phyloP scores from a whole-genome alignment of 2,797 vertebrate species.

The Tapera naevia region DNA sequence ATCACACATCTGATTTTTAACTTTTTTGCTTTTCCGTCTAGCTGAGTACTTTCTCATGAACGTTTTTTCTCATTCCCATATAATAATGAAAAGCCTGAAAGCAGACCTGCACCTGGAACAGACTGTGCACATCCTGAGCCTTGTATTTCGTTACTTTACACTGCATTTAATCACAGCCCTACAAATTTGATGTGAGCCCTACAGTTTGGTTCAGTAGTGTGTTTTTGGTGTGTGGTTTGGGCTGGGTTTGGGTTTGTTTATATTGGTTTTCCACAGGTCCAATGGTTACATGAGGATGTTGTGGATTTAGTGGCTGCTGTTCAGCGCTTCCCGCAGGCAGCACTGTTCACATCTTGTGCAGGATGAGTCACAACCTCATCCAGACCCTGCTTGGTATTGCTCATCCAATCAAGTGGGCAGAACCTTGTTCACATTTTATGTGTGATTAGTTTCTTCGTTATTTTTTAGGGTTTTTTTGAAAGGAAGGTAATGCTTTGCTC shows the following conservation, averaged over 20 bases:
- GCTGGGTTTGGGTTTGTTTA: not conserved
- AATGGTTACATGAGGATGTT: not conserved
- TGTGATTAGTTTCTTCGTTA: not conserved
- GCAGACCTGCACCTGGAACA: not conserved
- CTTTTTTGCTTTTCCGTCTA: not conserved
- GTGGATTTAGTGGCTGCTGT: not conserved
- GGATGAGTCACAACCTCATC: not conserved
- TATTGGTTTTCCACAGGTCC: not conserved
- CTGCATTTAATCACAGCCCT: not conserved
- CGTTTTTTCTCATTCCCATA: not conserved
- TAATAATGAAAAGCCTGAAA: not conserved
- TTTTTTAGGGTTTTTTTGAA: not conserved
- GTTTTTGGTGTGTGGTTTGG: not conserved
- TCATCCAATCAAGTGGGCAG: not conserved
- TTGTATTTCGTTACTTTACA: not conserved
- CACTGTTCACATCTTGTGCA: not conserved
- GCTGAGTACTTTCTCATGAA: not conserved
- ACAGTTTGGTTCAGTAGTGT: not conserved
- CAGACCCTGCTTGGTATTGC: rapidly evolving
- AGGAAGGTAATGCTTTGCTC: not conserved
- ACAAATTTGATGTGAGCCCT: not conserved
- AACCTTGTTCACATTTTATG: not conserved
- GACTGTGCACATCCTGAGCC: not conserved
- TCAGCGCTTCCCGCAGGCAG: not conserved
- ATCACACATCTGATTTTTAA: not conserved